Conservation (phyloP, 2,113 vertebrate species). For the Apodemus speciosus region DNA sequence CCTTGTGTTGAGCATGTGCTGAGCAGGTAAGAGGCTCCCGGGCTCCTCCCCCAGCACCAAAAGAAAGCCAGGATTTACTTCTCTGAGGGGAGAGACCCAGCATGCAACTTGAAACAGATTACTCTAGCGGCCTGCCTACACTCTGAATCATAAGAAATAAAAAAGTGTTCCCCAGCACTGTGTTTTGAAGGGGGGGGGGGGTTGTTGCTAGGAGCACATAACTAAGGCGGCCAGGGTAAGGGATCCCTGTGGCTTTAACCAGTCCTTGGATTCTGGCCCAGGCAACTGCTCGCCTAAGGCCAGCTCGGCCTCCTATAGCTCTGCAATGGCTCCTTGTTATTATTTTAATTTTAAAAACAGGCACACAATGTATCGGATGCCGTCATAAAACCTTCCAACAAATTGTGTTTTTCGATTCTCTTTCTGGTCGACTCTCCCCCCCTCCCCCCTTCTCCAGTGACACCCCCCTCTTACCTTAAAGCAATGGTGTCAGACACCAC, state of each 20-base stretch:
- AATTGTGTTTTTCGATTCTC: not conserved
- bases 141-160: not conserved
- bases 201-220: slow-evolving; percentile 1
- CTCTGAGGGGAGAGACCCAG: not conserved
- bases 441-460: not conserved
- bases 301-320: not conserved
- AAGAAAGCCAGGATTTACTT: not conserved
- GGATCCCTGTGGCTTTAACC: not conserved
- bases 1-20: not conserved
- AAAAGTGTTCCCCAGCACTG: not conserved
- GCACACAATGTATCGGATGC: not conserved
- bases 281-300: not conserved
- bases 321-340: not conserved
- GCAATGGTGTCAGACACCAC: not conserved
- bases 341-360: not conserved
- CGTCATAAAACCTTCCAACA: not conserved
- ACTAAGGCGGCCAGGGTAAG: not conserved
- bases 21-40: not conserved
- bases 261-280: not conserved
- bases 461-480: not conserved
- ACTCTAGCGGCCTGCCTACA: not conserved
- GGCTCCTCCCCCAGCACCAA: not conserved
- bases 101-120: not conserved
- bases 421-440: not conserved
- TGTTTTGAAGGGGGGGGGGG: not conserved